Evolutionary conservation across 2,797 vertebrate species (phyloP).

Genomic region (Argya squamiceps): DNA sequence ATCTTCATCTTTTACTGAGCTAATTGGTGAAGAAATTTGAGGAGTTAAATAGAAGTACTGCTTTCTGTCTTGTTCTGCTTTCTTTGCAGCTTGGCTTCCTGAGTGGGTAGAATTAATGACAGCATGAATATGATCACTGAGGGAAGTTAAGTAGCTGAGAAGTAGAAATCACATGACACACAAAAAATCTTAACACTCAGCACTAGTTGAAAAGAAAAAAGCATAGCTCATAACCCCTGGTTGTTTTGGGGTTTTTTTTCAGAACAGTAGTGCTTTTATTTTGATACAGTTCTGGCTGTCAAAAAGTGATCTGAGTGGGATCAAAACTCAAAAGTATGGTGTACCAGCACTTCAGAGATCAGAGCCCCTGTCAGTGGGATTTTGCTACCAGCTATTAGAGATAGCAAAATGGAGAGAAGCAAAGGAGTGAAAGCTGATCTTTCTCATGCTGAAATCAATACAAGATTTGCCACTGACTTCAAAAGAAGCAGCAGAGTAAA

Average conservation of each 20-base stretch:
- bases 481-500: constrained; percentile 43
- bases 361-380: constrained; percentile 47
- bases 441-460: constrained; percentile 47
- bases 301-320: constrained; percentile 18
- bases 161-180: not conserved
- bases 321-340: constrained; percentile 40
- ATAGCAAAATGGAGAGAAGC: constrained; percentile 22
- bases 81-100: constrained; percentile 32
- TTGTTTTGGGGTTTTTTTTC: not conserved
- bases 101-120: constrained; percentile 4
- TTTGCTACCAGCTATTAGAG: constrained; percentile 57
- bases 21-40: not conserved
- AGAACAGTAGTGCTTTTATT: not conserved
- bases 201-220: not conserved
- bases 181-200: not conserved
- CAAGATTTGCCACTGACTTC: constrained; percentile 45
- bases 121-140: not conserved
- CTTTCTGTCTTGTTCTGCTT: not conserved
- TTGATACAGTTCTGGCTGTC: constrained; percentile 4
- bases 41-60: constrained; percentile 8
- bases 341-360: constrained; percentile 51
- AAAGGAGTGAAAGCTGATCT: constrained; percentile 21
- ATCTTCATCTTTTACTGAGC: not conserved
- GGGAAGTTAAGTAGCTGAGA: not conserved
- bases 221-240: not conserved